Base-by-base conservation (phyloP, 2,113 vertebrate species). In the Notiomystis cincta region DNA sequence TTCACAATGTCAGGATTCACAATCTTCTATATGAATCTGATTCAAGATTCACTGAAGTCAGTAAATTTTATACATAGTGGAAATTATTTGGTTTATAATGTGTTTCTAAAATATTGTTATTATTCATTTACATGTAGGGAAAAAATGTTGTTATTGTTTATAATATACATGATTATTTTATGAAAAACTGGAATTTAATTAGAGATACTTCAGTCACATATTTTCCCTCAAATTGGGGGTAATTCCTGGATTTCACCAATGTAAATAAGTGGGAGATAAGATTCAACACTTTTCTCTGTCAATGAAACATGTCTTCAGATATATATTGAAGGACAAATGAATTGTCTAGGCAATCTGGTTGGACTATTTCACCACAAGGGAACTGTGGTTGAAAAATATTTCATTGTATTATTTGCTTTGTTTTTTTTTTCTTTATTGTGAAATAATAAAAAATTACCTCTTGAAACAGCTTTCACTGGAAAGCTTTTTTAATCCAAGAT, bases 191-290 rank as follows among this genome's bases (percentile, higher is more conserved):
- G 12, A 60, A 67, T 53, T 47, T 25, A 35, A 27, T 71, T 67
- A 38, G 13, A 33, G 13, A 23, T 51, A 22, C 30, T 44, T 80
- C 10, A 1, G 1, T 57, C 10, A 25, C 3, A 2, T 24, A 38
- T 47, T 73, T 81, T 7, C 3, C 1, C n/a, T 24, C 2, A n/a
- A 30, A 37, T 0, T 37, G 20, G n/a, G 19, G 7, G 6, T 54
- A 37, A 30, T 50, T 64, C 13, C 15, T 82, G 15, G 3, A 24
- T 90, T 90, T 72, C 3, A 31, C 2, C 17, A 40, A 12, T 37
- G 6, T 33, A 69, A 76, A 33, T 31, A 48, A 27, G 14, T 33
- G 30, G 14, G 9, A 82, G 51, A 72, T 44, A 30, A 61, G 25
- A 35, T 28, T 60, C 14, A 56, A 38, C 2, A 7, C 0, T 90